phyloP scores from a whole-genome alignment of 2,797 vertebrate species.

The Diplodus puntazzo region DNA sequence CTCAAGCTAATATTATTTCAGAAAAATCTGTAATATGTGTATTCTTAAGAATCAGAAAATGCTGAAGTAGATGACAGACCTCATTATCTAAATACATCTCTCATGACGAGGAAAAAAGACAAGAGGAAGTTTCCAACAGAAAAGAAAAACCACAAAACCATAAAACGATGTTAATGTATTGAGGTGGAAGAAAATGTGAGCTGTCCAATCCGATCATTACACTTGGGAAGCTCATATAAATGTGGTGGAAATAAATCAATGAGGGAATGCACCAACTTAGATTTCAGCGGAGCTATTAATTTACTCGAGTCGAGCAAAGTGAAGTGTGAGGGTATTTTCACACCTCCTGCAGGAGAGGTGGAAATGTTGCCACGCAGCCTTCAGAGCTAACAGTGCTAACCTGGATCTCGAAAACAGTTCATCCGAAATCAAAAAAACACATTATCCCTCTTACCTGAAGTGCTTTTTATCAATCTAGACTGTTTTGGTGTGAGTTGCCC shows the following conservation, averaged over 20 bases:
- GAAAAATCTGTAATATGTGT: slow-evolving; percentile 18
- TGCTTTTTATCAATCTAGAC: too few relatives aligned
- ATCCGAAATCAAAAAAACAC: too few relatives aligned
- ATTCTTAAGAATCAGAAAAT: slow-evolving; percentile 23
- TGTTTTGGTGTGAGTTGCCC: too few relatives aligned
- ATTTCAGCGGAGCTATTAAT: slow-evolving; percentile 72
- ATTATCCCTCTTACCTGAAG: too few relatives aligned
- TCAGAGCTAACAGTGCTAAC: background rate
- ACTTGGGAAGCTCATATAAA: slow-evolving; percentile 62
- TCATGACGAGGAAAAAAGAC: slow-evolving; percentile 8
- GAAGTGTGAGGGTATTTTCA: slow-evolving; percentile 62
- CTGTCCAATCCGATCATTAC: slow-evolving; percentile 70
- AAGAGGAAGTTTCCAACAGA: slow-evolving; percentile 29
- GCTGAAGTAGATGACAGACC: slow-evolving; percentile 23
- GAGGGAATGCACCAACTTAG: slow-evolving; percentile 66
- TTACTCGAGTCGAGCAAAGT: slow-evolving; percentile 72
- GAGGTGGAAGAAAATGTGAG: slow-evolving; percentile 76
- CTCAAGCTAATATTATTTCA: slow-evolving; percentile 32
- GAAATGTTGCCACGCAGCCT: background rate
- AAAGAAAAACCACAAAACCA: slow-evolving; percentile 62
- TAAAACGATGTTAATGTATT: slow-evolving; percentile 67
- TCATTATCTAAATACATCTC: slow-evolving; percentile 39
- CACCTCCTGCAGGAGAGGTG: slow-evolving; percentile 55
- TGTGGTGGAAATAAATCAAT: slow-evolving; percentile 79
- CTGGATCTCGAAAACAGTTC: background rate